These are phyloP conservation scores for Thaumatotibia leucotreta DNA, from an alignment of 1,140 invertebrate genomes.

Conservation along the genomic window DNA sequence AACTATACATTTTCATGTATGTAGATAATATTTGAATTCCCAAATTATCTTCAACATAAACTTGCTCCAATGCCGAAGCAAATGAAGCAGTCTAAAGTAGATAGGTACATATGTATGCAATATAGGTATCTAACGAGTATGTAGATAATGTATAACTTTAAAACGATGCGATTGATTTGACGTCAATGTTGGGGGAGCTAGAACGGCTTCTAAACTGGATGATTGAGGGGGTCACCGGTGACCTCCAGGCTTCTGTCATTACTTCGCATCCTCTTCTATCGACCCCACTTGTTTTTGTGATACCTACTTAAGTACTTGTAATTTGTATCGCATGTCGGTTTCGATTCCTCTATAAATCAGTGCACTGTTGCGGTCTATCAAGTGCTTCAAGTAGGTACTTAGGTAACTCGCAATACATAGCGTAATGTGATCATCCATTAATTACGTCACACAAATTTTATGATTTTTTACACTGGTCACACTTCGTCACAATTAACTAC, in stretches of 20 bases:
- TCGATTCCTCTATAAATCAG: background rate
- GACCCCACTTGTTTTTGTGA: background rate
- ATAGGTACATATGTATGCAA: background rate
- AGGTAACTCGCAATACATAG: background rate
- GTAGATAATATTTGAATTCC: no score
- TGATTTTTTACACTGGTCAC: no score
- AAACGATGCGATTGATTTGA: constrained; percentile 10
- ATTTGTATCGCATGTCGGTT: background rate
- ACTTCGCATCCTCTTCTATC: background rate
- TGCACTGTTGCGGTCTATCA: background rate
- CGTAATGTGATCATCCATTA: background rate
- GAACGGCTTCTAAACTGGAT: constrained; percentile 9
- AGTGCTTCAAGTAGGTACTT: background rate
- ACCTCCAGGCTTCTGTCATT: constrained; percentile 3
- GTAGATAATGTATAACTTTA: background rate
- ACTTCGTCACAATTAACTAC: no score
- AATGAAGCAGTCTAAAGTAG: no score
- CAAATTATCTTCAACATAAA: no score
- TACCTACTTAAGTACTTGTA: no score
- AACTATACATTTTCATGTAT: no score
- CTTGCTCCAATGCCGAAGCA: no score
- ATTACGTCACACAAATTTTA: no score
- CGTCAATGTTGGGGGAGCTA: constrained; percentile 4
- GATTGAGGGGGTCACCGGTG: background rate
- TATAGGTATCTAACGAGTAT: background rate